phyloP scores from a whole-genome alignment of 92 coral and sea anemone genomes.

The Palythoa caribaeorum region DNA sequence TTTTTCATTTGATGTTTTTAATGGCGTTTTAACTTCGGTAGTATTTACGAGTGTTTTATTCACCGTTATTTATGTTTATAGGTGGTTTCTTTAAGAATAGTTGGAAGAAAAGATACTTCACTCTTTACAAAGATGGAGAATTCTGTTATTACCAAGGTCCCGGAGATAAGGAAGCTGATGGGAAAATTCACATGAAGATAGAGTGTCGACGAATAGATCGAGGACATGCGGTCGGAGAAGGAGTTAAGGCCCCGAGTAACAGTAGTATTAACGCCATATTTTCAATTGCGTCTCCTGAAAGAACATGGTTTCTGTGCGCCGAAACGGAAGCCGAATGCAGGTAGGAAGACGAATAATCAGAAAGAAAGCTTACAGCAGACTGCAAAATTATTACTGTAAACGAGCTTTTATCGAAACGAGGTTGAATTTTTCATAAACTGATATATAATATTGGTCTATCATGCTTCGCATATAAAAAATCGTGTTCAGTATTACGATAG shows the following conservation, averaged over 20 bases:
- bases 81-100: slow-evolving; percentile 96
- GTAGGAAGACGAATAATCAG: slow-evolving; percentile 42
- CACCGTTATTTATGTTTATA: slow-evolving; percentile 16
- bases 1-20: not conserved
- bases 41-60: not conserved
- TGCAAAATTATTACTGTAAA: not conserved
- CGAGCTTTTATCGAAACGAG: not conserved
- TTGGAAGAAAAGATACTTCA: slow-evolving; percentile 95
- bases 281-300: slow-evolving; percentile 83
- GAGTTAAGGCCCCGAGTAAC: slow-evolving; percentile 80
- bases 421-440: not conserved
- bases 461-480: no score
- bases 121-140: slow-evolving; percentile 92
- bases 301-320: slow-evolving; percentile 90
- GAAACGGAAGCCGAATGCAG: slow-evolving; percentile 91
- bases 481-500: no score
- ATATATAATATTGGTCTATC: no score
- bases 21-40: not conserved
- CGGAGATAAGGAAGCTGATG: slow-evolving; percentile 85
- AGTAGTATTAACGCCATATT: slow-evolving; percentile 78
- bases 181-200: slow-evolving; percentile 84
- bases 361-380: not conserved
- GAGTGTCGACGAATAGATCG: slow-evolving; percentile 87
- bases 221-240: slow-evolving; percentile 84
- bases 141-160: slow-evolving; percentile 92